These are phyloP conservation scores for Maccullochella peelii DNA, from an alignment of 2,113 vertebrate species.

Conservation along the genomic window DNA sequence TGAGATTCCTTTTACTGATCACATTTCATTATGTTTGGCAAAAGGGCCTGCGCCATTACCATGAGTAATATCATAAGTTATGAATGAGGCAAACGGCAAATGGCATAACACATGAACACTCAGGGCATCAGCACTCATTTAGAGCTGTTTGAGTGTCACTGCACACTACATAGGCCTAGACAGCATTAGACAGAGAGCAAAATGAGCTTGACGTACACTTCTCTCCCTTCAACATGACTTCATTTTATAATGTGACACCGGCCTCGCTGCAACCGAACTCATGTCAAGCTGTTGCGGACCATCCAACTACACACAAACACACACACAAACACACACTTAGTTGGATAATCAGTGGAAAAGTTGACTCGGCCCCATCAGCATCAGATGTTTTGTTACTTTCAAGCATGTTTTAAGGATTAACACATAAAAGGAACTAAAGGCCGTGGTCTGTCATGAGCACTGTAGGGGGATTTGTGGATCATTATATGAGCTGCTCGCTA, in stretches of 20 bases:
- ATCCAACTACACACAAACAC: constrained; percentile 34
- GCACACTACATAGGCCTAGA: constrained; percentile 59
- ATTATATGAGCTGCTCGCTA: constrained; percentile 68
- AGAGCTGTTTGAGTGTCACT: constrained; percentile 77
- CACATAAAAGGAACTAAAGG: constrained; percentile 78
- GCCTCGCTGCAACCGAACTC: constrained; percentile 66
- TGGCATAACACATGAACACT: constrained; percentile 78
- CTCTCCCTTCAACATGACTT: constrained; percentile 75
- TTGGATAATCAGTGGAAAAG: constrained; percentile 71
- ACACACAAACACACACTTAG: constrained; percentile 17
- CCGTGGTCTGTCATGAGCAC: constrained; percentile 72
- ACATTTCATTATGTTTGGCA: constrained; percentile 80
- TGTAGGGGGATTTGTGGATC: constrained; percentile 77
- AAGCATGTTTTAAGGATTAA: constrained; percentile 78
- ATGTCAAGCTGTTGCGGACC: constrained; percentile 58
- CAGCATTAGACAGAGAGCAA: constrained; percentile 68
- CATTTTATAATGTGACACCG: constrained; percentile 66
- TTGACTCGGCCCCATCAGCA: constrained; percentile 69
- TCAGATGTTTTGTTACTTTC: constrained; percentile 75
- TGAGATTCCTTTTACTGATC: constrained; percentile 78
- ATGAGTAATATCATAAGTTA: constrained; percentile 80
- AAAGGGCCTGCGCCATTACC: constrained; percentile 73
- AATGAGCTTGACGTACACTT: constrained; percentile 73
- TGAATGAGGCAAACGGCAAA: constrained; percentile 81
- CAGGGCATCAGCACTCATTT: constrained; percentile 74